Percentiles rank a stretch among this genome's conserved stretches.
phyloP scores from a whole-genome alignment of 2,113 vertebrate species.

The Eira barbara region DNA sequence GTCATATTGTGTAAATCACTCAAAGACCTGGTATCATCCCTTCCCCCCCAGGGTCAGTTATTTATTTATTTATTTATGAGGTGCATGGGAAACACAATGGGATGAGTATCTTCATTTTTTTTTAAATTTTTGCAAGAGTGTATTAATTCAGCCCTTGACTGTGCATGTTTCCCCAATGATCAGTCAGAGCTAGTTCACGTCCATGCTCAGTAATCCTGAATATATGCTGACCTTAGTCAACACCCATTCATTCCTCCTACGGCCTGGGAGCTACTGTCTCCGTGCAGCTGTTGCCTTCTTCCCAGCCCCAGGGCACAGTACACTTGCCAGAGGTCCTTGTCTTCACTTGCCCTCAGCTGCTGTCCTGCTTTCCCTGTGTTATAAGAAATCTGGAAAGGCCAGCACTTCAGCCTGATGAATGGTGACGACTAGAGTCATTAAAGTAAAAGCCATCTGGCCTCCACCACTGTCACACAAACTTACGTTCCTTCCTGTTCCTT shows the following conservation, averaged over 20 bases:
- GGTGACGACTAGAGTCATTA: neutral
- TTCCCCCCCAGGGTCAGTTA: neutral
- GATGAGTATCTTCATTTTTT: neutral
- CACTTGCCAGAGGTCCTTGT: neutral
- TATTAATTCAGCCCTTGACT: neutral
- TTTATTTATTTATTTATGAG: neutral
- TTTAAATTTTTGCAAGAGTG: neutral
- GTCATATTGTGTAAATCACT: neutral
- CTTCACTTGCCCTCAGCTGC: neutral
- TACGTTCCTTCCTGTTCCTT: neutral
- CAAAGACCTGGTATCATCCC: neutral
- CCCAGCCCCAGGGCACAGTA: neutral
- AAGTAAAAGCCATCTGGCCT: neutral
- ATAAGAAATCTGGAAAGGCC: neutral
- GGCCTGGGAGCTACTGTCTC: neutral
- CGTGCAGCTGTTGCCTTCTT: rapidly evolving
- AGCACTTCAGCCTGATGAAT: neutral
- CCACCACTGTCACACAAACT: neutral
- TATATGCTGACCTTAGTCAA: neutral
- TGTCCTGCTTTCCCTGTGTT: neutral
- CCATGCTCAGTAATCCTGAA: neutral
- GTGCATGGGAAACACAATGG: neutral
- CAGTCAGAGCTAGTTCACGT: neutral
- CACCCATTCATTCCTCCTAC: neutral
- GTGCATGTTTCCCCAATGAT: neutral